Evolutionary conservation across 1,140 invertebrate genomes (phyloP).

Genomic region (Dermatophagoides farinae): DNA sequence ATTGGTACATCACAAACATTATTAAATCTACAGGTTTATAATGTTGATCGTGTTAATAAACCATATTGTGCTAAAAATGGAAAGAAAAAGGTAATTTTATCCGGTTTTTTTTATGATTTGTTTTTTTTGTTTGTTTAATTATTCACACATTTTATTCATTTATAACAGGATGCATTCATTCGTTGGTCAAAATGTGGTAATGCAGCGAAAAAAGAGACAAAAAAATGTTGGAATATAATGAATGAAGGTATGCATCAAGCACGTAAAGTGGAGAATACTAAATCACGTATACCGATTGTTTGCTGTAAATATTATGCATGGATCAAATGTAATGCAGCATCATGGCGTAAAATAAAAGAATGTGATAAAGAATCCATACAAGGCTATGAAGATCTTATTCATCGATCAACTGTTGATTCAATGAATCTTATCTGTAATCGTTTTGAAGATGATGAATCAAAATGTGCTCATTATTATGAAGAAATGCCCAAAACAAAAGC

Average conservation of each 20-base stretch:
- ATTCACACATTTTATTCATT: background rate
- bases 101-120: no score
- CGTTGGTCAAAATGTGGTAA: background rate
- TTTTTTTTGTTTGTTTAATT: no score
- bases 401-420: background rate
- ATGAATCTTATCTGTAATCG: background rate
- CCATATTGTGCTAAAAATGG: slow-evolving; percentile 11
- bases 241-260: background rate
- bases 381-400: background rate
- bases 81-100: background rate
- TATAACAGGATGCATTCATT: background rate
- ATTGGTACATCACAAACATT: background rate
- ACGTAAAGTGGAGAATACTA: background rate
- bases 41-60: background rate
- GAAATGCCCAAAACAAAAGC: background rate
- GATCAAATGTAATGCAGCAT: background rate
- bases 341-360: background rate
- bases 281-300: background rate
- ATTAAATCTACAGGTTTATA: background rate
- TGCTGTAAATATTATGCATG: background rate
- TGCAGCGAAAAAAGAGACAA: background rate
- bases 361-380: background rate
- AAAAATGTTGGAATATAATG: background rate
- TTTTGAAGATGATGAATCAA: background rate
- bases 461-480: background rate